A percentile compares a stretch with the other conserved stretches of the same genome.
These are phyloP conservation scores for Chionis minor DNA, from an alignment of 2,113 vertebrate species.

Conservation along the genomic window DNA sequence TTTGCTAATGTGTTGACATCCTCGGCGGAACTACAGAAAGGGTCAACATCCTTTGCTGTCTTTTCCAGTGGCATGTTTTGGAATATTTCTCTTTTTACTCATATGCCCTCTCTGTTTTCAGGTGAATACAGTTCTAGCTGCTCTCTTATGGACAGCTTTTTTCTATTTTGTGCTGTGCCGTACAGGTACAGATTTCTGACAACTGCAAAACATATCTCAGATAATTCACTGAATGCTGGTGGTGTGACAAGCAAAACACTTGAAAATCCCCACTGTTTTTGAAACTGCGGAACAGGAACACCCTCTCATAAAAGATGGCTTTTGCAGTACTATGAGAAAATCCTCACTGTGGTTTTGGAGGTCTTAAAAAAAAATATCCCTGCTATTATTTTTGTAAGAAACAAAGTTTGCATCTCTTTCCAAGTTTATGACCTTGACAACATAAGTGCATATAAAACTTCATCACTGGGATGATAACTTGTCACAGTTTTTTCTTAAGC, in stretches of 20 bases:
- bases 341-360: background rate
- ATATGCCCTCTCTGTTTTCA: background rate
- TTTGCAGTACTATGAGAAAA: background rate
- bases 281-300: conserved; percentile 4
- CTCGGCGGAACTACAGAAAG: conserved; percentile 8
- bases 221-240: background rate
- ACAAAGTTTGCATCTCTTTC: background rate
- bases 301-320: background rate
- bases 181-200: background rate
- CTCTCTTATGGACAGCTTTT: background rate
- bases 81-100: conserved; percentile 21
- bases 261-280: conserved; percentile 11
- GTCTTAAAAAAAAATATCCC: background rate
- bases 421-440: background rate
- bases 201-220: conserved; percentile 21
- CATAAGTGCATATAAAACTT: background rate
- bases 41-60: conserved; percentile 24
- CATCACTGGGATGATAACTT: background rate
- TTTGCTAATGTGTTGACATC: conserved; percentile 10
- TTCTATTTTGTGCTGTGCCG: conserved; percentile 10
- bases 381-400: background rate
- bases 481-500: background rate
- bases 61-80: background rate
- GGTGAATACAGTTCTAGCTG: background rate
- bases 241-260: conserved; percentile 25